Evolutionary conservation across 2,797 vertebrate genomes (phyloP).

Genomic region (Periophthalmus magnuspinnatus): DNA sequence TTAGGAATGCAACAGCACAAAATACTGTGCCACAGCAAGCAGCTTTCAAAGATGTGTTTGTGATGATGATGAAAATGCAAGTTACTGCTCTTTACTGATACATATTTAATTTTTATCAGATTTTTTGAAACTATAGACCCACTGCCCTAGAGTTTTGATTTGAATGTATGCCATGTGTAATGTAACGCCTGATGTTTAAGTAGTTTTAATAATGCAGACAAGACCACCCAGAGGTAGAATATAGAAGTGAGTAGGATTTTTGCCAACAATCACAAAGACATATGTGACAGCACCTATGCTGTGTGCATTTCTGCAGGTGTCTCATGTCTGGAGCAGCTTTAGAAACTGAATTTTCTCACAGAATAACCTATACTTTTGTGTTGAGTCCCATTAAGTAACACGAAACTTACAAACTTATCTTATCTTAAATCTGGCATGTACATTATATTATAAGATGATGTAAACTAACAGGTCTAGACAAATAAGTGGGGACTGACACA

Average conservation of each 20-base stretch:
- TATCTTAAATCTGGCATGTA: not conserved
- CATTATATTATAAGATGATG: not conserved
- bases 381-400: not conserved
- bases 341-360: constrained; percentile 29
- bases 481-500: not conserved
- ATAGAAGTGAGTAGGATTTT: constrained; percentile 54
- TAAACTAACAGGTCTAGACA: not conserved
- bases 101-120: too few species aligned
- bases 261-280: constrained; percentile 57
- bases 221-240: constrained; percentile 63
- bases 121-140: not conserved
- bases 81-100: too few species aligned
- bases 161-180: constrained; percentile 52
- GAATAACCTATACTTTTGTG: constrained; percentile 37
- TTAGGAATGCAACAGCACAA: constrained; percentile 19
- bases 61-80: not conserved
- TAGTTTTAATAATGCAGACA: constrained; percentile 50
- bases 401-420: not conserved
- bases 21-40: constrained; percentile 8
- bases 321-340: constrained; percentile 50
- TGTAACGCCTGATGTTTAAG: constrained; percentile 45
- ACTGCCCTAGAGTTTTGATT: constrained; percentile 2
- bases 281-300: constrained; percentile 40
- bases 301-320: constrained; percentile 50
- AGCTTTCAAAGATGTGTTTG: not conserved